These are phyloP conservation scores for Eupsittula cactorum DNA, from an alignment of 2,113 vertebrate species.

Conservation along the genomic window DNA sequence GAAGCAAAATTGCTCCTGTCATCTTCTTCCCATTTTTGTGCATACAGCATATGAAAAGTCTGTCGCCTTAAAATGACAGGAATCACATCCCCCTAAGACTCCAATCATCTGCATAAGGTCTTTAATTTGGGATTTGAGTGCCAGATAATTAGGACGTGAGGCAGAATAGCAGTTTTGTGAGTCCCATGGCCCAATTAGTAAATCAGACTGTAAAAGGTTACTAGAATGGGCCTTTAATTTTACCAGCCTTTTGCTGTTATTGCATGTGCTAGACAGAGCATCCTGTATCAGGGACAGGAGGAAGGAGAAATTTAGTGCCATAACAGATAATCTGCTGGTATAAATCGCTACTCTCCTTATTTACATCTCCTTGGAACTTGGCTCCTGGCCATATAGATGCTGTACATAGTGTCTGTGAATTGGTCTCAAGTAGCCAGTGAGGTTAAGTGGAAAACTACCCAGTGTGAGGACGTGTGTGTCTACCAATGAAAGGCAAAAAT, in stretches of 20 bases:
- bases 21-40: conserved; percentile 16
- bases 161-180: conserved; percentile 27
- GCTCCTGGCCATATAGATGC: not conserved
- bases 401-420: not conserved
- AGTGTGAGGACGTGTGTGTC: accelerated
- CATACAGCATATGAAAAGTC: not conserved
- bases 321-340: not conserved
- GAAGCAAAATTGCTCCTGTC: conserved; percentile 49
- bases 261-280: not conserved
- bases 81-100: not conserved
- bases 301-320: not conserved
- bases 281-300: not conserved
- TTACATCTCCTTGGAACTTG: not conserved
- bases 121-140: conserved; percentile 42
- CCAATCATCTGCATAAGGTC: not conserved
- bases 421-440: not conserved
- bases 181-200: conserved; percentile 36
- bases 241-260: not conserved
- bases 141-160: conserved; percentile 37
- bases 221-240: not conserved
- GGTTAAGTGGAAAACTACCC: not conserved
- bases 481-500: not conserved
- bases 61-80: conserved; percentile 19
- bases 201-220: conserved; percentile 29
- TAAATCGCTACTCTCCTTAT: not conserved